Evolutionary conservation across 1,140 invertebrate genomes (phyloP), one percentile per base, ranked within the genome.

Genomic region (Cecropterus lyciades): DNA sequence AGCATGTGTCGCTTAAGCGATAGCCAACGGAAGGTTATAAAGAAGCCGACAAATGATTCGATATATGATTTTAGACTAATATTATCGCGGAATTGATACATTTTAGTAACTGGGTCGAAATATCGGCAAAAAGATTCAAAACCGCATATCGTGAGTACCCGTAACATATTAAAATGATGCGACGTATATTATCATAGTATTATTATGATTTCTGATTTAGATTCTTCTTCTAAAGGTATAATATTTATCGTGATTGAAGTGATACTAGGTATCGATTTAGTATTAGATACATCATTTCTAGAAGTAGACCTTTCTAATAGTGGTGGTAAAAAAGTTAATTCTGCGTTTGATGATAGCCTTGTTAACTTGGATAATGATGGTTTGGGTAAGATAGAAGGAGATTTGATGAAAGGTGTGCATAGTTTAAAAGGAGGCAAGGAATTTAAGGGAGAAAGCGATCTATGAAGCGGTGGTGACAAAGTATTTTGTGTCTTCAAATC

Each of bases 191-290:
- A 49, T 49, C 24, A 51, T 27, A 51, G 1, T 51, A 51, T 24
- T 51, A 51, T 51, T 27, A 51, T 51, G 7, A 27, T 51, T 51
- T 51, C 48, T 13, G 48, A 51, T 51, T n/a, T 5, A 17, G n/a
- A 14, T 33, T 67, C 60, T 55, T 59, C 52, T 27, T 55, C 33
- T 6, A 16, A 37, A 14, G 72, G 72, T 10, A 62, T 42, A 15
- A 70, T 46, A 52, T 73, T 73, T 14, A 73, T 70, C 9, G 68
- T 67, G 11, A 73, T 65, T 15, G 67, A 53, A 52, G 59, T 55
- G 27, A 73, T 42, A 59, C 27, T 52, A 4, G 67, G 53, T 9
- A 33, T 33, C 5, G 20, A 3, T 24, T 24, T 24, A 24, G 20
- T 24, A 3, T 24, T 24, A 5, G 20, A 5, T 24, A 24, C 20